Conservation (phyloP, 2,113 vertebrate species). For the Proteles cristata region DNA sequence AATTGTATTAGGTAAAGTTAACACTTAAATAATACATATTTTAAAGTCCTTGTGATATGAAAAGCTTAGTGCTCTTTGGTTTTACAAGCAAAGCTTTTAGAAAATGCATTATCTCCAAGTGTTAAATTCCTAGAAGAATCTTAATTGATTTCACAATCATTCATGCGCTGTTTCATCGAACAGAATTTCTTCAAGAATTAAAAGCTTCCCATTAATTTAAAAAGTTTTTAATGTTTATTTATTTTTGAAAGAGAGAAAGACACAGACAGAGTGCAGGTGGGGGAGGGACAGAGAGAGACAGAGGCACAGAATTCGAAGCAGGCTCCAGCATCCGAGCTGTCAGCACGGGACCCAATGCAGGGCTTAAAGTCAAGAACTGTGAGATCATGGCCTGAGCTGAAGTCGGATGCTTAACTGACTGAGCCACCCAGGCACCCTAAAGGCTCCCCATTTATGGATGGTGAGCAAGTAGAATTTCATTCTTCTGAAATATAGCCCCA, state of each 20-base stretch:
- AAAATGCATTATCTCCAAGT: not conserved
- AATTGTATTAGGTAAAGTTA: slow-evolving; percentile 87
- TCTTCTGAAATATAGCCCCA: not conserved
- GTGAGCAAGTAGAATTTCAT: not conserved
- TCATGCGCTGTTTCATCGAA: not conserved
- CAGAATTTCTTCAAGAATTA: not conserved
- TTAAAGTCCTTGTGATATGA: not conserved
- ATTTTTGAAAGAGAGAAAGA: too few species aligned
- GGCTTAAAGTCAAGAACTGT: too few species aligned
- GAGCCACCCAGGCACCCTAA: not conserved
- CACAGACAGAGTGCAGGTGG: too few species aligned
- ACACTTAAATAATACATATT: not conserved
- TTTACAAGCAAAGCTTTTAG: not conserved
- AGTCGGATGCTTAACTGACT: too few species aligned
- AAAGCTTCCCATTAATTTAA: not conserved
- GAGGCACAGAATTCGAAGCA: too few species aligned
- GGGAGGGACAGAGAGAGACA: too few species aligned
- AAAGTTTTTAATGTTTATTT: too few species aligned
- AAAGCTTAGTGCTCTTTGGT: not conserved
- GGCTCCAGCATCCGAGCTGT: too few species aligned
- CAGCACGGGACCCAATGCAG: too few species aligned
- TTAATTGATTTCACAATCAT: not conserved
- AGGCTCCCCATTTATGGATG: not conserved
- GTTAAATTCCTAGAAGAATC: not conserved
- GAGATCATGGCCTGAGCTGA: too few species aligned